Evolutionary conservation across 2,113 vertebrate genomes (phyloP).

Genomic region (Probosciger aterrimus): DNA sequence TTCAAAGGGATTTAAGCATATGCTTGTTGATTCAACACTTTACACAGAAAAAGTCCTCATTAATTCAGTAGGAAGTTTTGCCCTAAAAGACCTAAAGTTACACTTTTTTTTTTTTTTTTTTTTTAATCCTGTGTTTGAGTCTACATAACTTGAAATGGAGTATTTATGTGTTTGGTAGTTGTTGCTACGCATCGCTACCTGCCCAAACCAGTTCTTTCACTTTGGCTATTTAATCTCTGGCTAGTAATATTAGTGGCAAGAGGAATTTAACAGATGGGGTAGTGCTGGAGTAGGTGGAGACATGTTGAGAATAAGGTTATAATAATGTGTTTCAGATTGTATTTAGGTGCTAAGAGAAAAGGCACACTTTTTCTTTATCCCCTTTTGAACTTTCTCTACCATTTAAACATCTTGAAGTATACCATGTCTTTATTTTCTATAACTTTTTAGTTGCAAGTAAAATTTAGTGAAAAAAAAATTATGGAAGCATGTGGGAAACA

Average conservation of each 20-base stretch:
- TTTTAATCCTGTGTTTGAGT: background rate
- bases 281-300: slow-evolving; percentile 5
- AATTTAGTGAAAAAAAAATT: fast-evolving
- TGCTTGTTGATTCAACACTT: background rate
- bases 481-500: fast-evolving
- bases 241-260: background rate
- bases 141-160: background rate
- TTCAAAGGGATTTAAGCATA: background rate
- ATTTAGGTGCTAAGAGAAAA: background rate
- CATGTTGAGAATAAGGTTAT: background rate
- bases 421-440: background rate
- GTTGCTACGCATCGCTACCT: background rate
- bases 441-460: background rate
- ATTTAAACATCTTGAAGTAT: background rate
- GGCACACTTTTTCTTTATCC: background rate
- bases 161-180: background rate
- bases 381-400: background rate
- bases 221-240: slow-evolving; percentile 31
- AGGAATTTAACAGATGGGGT: background rate
- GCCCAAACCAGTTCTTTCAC: slow-evolving; percentile 61
- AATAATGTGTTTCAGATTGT: background rate
- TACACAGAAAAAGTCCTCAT: background rate
- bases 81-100: background rate
- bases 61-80: background rate
- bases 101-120: background rate